Percentiles rank a stretch among this genome's conserved stretches.
These are phyloP conservation scores for Rhinogobius similis DNA, from an alignment of 2,113 vertebrate species.

Conservation along the genomic window DNA sequence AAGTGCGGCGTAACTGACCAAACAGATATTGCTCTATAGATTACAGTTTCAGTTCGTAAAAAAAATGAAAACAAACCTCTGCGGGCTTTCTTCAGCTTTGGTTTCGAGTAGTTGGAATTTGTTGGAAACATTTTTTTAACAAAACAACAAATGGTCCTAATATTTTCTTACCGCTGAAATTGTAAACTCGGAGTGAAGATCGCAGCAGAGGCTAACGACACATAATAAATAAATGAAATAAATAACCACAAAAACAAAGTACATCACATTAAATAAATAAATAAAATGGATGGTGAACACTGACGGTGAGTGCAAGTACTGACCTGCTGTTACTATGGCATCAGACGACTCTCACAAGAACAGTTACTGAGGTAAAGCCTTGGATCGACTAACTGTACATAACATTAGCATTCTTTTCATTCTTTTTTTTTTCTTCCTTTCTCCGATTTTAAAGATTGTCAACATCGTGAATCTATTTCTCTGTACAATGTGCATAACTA, in stretches of 20 bases:
- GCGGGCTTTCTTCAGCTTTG: conserved; percentile 95
- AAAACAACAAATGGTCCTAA: conserved; percentile 56
- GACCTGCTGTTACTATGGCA: conserved; percentile 61
- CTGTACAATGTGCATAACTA: conserved; percentile 99
- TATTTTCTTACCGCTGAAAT: conserved; percentile 54
- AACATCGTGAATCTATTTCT: conserved; percentile 94
- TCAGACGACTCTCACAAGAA: conserved; percentile 76
- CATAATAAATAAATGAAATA: conserved; percentile 60
- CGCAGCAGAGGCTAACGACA: conserved; percentile 3
- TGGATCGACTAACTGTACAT: conserved; percentile 77
- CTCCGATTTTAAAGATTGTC: conserved; percentile 92
- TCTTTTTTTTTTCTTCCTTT: conserved; percentile 80
- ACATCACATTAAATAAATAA: conserved; percentile 79
- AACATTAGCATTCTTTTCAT: conserved; percentile 56
- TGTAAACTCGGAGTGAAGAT: conserved; percentile 59
- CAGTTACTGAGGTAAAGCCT: conserved; percentile 91
- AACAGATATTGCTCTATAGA: conserved; percentile 99
- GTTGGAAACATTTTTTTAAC: conserved; percentile 52
- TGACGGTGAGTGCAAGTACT: conserved; percentile 80
- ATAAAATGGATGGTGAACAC: conserved; percentile 82
- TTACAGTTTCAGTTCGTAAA: conserved; percentile 88
- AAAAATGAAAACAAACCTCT: conserved; percentile 89
- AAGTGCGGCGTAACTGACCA: conserved; percentile 98
- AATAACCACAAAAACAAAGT: conserved; percentile 79
- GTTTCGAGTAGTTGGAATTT: conserved; percentile 89